These are phyloP conservation scores for Tragelaphus imberbis DNA, from an alignment of 2,113 vertebrate genomes.

Conservation along the genomic window DNA sequence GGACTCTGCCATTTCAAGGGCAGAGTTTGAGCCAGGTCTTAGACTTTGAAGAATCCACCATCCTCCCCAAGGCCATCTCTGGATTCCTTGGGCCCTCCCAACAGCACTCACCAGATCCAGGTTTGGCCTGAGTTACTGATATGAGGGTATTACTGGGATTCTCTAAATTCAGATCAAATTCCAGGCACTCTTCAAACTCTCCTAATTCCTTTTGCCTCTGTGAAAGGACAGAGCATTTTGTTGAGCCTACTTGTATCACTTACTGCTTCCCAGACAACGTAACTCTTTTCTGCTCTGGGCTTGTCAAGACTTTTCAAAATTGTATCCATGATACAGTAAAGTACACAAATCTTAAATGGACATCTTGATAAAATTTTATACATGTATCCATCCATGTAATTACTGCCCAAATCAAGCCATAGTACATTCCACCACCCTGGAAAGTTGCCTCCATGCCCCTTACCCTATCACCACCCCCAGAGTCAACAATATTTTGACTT, in stretches of 20 bases:
- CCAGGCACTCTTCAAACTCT: not conserved
- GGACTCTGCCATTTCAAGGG: slow-evolving; percentile 53
- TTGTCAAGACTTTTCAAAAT: not conserved
- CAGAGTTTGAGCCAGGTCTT: not conserved
- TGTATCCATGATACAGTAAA: not conserved
- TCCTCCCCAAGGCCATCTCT: not conserved
- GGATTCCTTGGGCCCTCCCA: not conserved
- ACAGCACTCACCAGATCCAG: slow-evolving; percentile 61
- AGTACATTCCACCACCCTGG: not conserved
- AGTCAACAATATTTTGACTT: not conserved
- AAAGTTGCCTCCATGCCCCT: not conserved
- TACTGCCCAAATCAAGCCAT: not conserved
- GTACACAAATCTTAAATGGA: not conserved
- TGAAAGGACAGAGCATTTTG: not conserved
- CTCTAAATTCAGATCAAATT: slow-evolving; percentile 4
- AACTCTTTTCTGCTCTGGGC: not conserved
- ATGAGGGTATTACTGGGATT: slow-evolving; percentile 4
- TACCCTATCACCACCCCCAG: not conserved
- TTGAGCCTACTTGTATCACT: not conserved
- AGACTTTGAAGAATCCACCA: not conserved
- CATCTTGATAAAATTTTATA: not conserved
- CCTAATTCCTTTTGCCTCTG: slow-evolving; percentile 52
- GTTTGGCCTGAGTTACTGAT: slow-evolving; percentile 61
- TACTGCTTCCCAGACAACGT: not conserved
- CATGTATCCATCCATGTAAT: not conserved